Evolutionary conservation across 2,888 invertebrate species (phyloP), one percentile per base, ranked within the genome.

Genomic region (Acrobasis consociella): DNA sequence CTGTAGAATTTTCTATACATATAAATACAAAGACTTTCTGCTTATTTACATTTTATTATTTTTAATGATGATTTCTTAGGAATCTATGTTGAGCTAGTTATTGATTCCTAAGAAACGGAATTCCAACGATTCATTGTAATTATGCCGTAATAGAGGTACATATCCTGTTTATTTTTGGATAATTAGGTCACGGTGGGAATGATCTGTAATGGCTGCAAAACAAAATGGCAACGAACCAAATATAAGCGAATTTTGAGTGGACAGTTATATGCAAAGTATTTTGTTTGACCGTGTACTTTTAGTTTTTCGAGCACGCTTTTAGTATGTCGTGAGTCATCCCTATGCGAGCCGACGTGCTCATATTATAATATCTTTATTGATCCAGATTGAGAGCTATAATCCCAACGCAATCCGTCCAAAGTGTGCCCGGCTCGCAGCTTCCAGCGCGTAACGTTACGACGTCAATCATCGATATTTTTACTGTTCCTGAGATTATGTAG

Each of bases 401-500:
- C 68, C 62, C 65, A 68, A 68, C 67, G 70, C 72, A 76, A 74
- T 74, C 65, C 65, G 65, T 62, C 65, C 66, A 64, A 71, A 75
- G 71, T 74, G 76, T 68, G 70, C 64, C 74, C 71, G 69, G 69
- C 69, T 67, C 68, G 68, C 69, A 67, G 70, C 65, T 74, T 72
- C 71, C 69, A 74, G 64, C 65, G 72, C 65, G 73, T 73, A 69
- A 72, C 67, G 68, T 71, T 75, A 78, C 74, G 72, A 77, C 72
- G 72, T 76, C 74, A 78, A 82, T 79, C 83, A 81, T 81, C 74
- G 80, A 80, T 81, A 83, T 83, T 83, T 82, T 80, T 78, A 77
- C 75, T 76, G 70, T 67, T 74, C 62, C 62, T 64, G 65, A 70
- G 67, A 74, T 69, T 59, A 65, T 16, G 46, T 64, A 46, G 38